Evolutionary conservation across 1,140 invertebrate species (phyloP), one percentile per base, ranked within the genome.

Genomic region (Babylonia areolata): DNA sequence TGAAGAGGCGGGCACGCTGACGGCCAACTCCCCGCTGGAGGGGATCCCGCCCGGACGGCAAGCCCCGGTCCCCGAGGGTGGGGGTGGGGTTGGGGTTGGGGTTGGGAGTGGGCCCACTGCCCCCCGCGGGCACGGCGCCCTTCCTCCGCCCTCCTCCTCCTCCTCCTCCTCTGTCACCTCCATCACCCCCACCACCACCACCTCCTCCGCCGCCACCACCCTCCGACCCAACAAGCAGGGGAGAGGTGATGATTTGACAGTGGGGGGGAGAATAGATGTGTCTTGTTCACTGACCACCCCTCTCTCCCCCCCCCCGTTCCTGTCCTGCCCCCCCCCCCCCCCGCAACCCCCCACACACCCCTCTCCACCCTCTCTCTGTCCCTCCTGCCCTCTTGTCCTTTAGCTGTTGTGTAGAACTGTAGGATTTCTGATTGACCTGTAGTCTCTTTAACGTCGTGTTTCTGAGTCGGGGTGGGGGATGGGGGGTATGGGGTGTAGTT

Each of bases 11-110:
- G 91, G 89, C 23, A 90, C 89, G 5, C 85, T 92, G 79, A 92
- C 88, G 31, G 87, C 88, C 81, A 92, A 91, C 81, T 93, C 91
- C 42, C 92, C 92, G 2, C 40, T 40, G 46, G 90, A 92, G 28
- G 92, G 90, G 90, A 64, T 58, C 33, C 73, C 37, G 9, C 15
- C 17, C 37, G 11, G 69, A 9, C 73, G 28, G 6, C 73, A 75
- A 12, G 73, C 73, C 0, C 28, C 33, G 37, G 31, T n/a, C 58
- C 23, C 58, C 28, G 58, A n/a, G 6, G 58, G 3, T 9, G 73
- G 15, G 58, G 58, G 15, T 23, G 5, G 15, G 58, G n/a, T n/a
- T n/a, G n/a, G n/a, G n/a, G n/a, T n/a, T n/a, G n/a, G n/a, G n/a
- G n/a, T n/a, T n/a, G n/a, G n/a, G n/a, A n/a, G n/a, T n/a, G 58